Conservation (phyloP, 1,140 invertebrate genomes). For the Lamellibrachia luymesi region DNA sequence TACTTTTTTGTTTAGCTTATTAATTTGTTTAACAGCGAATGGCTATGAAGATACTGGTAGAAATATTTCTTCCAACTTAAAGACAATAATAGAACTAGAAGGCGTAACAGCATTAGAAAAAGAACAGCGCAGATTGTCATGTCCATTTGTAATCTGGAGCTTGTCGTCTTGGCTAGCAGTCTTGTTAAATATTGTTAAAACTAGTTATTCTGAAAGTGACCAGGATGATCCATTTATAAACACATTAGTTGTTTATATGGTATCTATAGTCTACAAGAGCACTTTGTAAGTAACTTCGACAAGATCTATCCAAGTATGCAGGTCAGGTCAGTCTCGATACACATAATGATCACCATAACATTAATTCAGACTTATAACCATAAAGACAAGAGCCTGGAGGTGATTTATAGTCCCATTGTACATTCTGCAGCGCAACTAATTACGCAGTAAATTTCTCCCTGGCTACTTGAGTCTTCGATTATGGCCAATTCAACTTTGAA, state of each 20-base stretch:
- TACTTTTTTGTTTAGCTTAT: too few species aligned
- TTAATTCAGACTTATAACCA: background rate
- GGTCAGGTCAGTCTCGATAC: background rate
- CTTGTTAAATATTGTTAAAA: too few species aligned
- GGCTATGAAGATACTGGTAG: too few species aligned
- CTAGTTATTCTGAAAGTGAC: too few species aligned
- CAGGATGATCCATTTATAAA: too few species aligned
- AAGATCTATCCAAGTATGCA: background rate
- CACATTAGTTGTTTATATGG: background rate
- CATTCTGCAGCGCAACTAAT: background rate
- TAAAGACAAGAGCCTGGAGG: background rate
- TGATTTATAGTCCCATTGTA: background rate
- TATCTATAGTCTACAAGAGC: background rate
- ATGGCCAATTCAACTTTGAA: background rate
- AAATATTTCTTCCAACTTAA: too few species aligned
- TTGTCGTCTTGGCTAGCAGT: too few species aligned
- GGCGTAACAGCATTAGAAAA: too few species aligned
- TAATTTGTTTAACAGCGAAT: too few species aligned
- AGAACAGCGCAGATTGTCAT: too few species aligned
- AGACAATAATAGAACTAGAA: too few species aligned
- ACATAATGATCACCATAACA: background rate
- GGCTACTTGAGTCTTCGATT: background rate
- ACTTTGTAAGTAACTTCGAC: background rate
- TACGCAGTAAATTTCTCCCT: background rate
- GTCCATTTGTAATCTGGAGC: too few species aligned